phyloP scores from a whole-genome alignment of 2,888 invertebrate genomes.

The Listrodromus nycthemerus region DNA sequence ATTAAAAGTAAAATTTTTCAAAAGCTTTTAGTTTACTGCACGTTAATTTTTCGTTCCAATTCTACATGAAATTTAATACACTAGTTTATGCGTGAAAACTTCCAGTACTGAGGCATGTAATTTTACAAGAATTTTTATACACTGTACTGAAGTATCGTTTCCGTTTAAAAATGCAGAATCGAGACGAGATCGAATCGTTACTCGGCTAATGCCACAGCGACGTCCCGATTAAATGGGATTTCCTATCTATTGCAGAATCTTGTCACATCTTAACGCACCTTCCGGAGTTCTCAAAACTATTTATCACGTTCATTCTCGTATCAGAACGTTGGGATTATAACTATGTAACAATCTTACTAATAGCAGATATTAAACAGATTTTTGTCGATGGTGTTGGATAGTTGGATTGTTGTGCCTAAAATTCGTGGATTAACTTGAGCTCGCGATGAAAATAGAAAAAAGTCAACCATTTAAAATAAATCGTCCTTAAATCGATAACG shows the following conservation, averaged over 20 bases:
- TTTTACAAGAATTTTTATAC: too few relatives aligned
- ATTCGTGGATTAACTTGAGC: conserved; percentile 25
- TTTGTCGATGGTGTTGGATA: conserved; percentile 53
- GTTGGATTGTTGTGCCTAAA: conserved; percentile 19
- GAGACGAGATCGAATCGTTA: conserved; percentile 47
- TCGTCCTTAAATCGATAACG: conserved; percentile 25
- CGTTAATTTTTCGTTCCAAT: too few relatives aligned
- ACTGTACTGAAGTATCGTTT: too few relatives aligned
- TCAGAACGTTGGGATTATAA: conserved; percentile 42
- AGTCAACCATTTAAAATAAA: conserved; percentile 37
- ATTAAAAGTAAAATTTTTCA: too few relatives aligned
- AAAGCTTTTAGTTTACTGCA: too few relatives aligned
- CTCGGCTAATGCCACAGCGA: conserved; percentile 4
- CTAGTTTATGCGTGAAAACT: too few relatives aligned
- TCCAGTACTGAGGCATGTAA: too few relatives aligned
- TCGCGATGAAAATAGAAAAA: not conserved
- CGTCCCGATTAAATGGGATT: conserved; percentile 54
- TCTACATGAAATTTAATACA: too few relatives aligned
- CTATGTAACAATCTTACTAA: conserved; percentile 52
- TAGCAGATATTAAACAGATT: conserved; percentile 39
- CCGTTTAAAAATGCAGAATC: conserved; percentile 5
- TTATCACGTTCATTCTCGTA: conserved; percentile 67
- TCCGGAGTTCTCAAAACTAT: conserved; percentile 83
- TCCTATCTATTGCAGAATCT: conserved; percentile 82
- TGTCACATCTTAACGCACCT: conserved; percentile 85